Evolutionary conservation across 2,888 invertebrate species (phyloP).

Genomic region (Phaedon cochleariae): DNA sequence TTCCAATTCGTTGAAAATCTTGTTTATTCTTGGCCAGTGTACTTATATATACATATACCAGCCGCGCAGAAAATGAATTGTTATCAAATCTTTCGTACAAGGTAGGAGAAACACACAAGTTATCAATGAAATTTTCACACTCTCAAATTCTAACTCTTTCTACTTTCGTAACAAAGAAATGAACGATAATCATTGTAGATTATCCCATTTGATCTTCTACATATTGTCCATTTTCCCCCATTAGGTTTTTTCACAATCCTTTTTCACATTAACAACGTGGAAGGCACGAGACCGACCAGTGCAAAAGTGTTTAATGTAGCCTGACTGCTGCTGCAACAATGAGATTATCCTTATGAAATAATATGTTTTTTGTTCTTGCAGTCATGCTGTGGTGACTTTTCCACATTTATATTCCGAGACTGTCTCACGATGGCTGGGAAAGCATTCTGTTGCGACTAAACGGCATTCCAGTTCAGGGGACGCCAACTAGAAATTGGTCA

Average conservation of each 20-base stretch:
- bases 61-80: no score
- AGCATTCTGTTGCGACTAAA: conserved; percentile 38
- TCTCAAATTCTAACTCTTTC: no score
- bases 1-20: no score
- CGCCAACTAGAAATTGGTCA: conserved; percentile 15
- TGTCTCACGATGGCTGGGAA: conserved; percentile 35
- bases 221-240: no score
- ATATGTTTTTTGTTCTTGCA: conserved; percentile 45
- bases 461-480: conserved; percentile 40
- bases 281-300: neutral
- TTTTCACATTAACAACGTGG: neutral
- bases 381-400: conserved; percentile 33
- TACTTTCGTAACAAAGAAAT: no score
- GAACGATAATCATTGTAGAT: no score
- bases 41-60: no score
- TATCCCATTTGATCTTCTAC: no score
- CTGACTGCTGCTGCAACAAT: conserved; percentile 23
- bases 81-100: no score
- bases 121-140: no score
- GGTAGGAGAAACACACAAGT: no score
- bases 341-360: conserved; percentile 46
- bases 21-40: no score
- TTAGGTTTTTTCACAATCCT: neutral
- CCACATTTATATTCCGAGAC: conserved; percentile 43
- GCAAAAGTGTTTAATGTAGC: neutral